phyloP scores from a whole-genome alignment of 2,797 vertebrate species.

The Anas bernieri region DNA sequence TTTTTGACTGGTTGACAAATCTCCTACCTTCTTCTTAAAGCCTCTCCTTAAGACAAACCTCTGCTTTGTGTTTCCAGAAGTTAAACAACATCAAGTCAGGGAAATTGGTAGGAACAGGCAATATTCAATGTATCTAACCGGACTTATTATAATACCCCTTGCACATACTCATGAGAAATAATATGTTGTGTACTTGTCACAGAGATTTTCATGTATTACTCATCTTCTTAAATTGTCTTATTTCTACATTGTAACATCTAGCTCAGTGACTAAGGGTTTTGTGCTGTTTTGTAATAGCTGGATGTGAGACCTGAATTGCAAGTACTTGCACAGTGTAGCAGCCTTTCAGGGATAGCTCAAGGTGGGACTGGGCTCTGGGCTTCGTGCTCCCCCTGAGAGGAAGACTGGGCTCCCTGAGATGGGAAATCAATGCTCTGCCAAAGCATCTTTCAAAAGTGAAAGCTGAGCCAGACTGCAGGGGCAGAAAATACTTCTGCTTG shows the following conservation, averaged over 20 bases:
- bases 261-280: not conserved
- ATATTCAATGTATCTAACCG: not conserved
- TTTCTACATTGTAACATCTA: not conserved
- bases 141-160: not conserved
- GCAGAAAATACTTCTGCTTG: not conserved
- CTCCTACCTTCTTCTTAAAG: not conserved
- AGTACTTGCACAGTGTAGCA: not conserved
- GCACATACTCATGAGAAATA: not conserved
- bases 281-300: not conserved
- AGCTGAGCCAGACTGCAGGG: not conserved
- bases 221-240: not conserved
- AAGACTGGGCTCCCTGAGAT: not conserved
- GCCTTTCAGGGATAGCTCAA: not conserved
- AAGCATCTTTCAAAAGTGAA: rapidly evolving
- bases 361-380: not conserved
- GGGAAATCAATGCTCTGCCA: not conserved
- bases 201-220: not conserved
- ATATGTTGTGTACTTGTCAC: not conserved
- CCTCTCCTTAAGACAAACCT: not conserved
- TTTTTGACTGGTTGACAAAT: not conserved
- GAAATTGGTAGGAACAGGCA: not conserved
- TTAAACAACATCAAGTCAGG: not conserved
- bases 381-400: not conserved
- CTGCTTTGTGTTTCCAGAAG: not conserved
- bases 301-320: not conserved